Conservation (phyloP, 2,797 vertebrate genomes). For the Cryptoprocta ferox region DNA sequence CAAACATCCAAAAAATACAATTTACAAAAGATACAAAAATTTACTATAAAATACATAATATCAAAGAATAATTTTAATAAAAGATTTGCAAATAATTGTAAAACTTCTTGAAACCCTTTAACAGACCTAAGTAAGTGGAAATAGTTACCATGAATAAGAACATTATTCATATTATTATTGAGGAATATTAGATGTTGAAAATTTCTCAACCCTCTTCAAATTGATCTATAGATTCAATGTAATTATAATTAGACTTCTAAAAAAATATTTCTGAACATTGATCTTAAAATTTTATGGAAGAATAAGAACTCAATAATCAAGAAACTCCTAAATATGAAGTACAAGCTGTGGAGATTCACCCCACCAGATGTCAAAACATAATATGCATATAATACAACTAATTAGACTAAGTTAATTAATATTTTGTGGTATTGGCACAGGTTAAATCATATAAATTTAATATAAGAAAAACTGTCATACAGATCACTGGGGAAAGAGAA, state of each 20-base stretch:
- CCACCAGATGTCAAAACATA: not conserved
- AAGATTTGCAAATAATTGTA: not conserved
- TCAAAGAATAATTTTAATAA: not conserved
- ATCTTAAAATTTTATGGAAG: not conserved
- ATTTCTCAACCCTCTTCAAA: not conserved
- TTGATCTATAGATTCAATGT: not conserved
- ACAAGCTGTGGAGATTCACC: not conserved
- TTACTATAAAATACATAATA: not conserved
- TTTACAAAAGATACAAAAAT: not conserved
- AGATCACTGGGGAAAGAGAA: not conserved
- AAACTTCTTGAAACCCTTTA: not conserved
- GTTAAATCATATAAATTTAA: not conserved
- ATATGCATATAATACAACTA: not conserved
- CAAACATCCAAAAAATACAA: not conserved
- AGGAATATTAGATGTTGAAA: not conserved
- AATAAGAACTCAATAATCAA: not conserved
- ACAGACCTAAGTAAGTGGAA: not conserved
- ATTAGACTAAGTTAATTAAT: not conserved
- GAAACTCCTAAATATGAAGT: not conserved
- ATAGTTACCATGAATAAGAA: not conserved
- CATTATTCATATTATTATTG: not conserved
- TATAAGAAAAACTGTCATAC: not conserved
- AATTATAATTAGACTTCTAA: not conserved
- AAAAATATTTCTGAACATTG: not conserved
- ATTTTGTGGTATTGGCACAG: not conserved